Conservation (phyloP, 2,888 invertebrate genomes). For the Perdita meconis region DNA sequence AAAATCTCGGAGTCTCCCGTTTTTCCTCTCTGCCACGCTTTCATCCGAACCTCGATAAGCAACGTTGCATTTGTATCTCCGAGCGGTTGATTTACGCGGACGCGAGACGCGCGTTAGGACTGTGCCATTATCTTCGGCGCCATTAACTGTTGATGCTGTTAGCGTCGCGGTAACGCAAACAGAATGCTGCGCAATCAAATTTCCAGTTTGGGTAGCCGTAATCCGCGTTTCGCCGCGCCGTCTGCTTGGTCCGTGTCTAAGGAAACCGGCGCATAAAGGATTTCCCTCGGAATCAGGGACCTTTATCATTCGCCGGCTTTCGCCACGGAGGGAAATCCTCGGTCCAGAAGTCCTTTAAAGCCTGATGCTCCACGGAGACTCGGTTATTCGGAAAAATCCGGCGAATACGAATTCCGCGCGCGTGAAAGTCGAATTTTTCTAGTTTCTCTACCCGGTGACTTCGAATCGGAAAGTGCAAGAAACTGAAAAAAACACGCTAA, state of each 20-base stretch:
- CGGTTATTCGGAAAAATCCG: not conserved
- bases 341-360: not conserved
- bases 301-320: not conserved
- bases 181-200: not conserved
- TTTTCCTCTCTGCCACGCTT: too few relatives aligned
- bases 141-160: too few relatives aligned
- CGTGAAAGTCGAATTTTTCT: too few relatives aligned
- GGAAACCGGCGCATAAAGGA: not conserved
- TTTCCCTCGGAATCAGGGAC: not conserved
- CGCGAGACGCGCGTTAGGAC: too few relatives aligned
- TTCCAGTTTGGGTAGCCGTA: not conserved
- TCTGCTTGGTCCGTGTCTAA: not conserved
- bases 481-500: constrained; percentile 51
- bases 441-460: constrained; percentile 16
- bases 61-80: too few relatives aligned
- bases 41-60: too few relatives aligned
- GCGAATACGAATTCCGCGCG: not conserved
- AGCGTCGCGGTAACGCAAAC: not conserved
- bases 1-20: too few relatives aligned
- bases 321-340: too few relatives aligned
- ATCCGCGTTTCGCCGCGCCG: not conserved
- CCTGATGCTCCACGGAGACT: not conserved
- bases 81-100: not conserved
- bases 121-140: too few relatives aligned
- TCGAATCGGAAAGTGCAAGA: too few relatives aligned